Base-by-base conservation (phyloP, 2,888 invertebrate genomes). In the Dryococelus australis region DNA sequence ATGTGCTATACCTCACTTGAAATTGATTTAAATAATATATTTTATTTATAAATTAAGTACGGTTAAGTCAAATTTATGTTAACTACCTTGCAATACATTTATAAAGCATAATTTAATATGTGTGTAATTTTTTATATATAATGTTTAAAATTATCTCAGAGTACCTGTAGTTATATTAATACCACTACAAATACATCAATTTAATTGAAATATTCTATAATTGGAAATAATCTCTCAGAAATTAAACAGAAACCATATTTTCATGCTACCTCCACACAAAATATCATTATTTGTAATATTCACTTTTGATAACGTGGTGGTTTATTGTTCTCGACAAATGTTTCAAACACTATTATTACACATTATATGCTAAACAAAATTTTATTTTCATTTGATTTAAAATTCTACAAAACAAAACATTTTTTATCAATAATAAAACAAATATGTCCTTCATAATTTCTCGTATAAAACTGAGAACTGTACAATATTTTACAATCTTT, bases 401-500 rank as follows among this genome's bases (percentile, higher is more conserved):
- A 65, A 65, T 24, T 65, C 24, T 65, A 65, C 65, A 65, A 16
- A 65, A 65, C 65, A 65, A 65, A 65, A 65, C 24, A n/a, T 65
- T 65, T 65, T 65, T 65, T 20, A 65, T 65, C 65, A 65, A 65
- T 65, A 65, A 65, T 65, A 65, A 65, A 65, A 65, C n/a, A 65
- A 65, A 65, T 65, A 16, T 65, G 24, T 24, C 6, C 65, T 65
- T 65, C 65, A 65, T 65, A n/a, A n/a, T 65, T 5, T 65, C 65
- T 65, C 65, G 65, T 65, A 65, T 65, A 65, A 65, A 65, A 65
- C 65, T 20, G 65, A 65, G 65, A 65, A 65, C 65, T 65, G 65
- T 65, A 65, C 65, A 65, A 65, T 65, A 65, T 65, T 65, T 65
- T 65, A 65, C 65, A 65, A 65, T 65, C 65, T 65, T 65, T 65